A percentile compares a stretch with the other conserved stretches of the same genome.
Conservation (phyloP, 2,113 vertebrate species). For the Elaphurus davidianus region DNA sequence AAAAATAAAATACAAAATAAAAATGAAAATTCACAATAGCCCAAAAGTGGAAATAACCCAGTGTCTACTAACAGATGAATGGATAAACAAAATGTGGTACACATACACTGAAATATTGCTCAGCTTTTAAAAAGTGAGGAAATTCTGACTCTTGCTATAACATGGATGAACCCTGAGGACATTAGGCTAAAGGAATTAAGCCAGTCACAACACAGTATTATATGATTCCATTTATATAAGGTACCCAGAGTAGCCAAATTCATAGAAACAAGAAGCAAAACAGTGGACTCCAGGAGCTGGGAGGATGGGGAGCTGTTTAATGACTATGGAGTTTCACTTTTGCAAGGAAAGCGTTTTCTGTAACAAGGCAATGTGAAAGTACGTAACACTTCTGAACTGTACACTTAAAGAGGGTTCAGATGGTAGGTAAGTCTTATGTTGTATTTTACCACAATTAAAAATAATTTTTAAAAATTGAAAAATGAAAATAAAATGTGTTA, state of each 20-base stretch:
- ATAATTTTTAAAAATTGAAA: neutral
- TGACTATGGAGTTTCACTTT: neutral
- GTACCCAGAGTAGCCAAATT: neutral
- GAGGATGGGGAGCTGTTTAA: accelerated
- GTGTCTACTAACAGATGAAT: neutral
- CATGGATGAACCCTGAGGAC: neutral
- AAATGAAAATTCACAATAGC: neutral
- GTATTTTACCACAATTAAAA: neutral
- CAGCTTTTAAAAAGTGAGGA: neutral
- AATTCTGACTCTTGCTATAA: neutral
- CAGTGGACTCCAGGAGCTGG: no score
- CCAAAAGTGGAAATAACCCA: neutral
- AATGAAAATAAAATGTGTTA: neutral
- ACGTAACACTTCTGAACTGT: neutral
- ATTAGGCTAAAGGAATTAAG: neutral
- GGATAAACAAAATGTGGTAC: neutral
- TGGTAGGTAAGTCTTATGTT: neutral
- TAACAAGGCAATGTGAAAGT: neutral
- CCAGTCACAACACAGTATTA: neutral
- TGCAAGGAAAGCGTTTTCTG: neutral
- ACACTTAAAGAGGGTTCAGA: neutral
- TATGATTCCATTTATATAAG: neutral
- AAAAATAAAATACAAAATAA: neutral
- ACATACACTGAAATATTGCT: neutral
- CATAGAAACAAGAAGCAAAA: neutral